Conservation (phyloP, 2,888 invertebrate species). For the Macrophya alboannulata region DNA sequence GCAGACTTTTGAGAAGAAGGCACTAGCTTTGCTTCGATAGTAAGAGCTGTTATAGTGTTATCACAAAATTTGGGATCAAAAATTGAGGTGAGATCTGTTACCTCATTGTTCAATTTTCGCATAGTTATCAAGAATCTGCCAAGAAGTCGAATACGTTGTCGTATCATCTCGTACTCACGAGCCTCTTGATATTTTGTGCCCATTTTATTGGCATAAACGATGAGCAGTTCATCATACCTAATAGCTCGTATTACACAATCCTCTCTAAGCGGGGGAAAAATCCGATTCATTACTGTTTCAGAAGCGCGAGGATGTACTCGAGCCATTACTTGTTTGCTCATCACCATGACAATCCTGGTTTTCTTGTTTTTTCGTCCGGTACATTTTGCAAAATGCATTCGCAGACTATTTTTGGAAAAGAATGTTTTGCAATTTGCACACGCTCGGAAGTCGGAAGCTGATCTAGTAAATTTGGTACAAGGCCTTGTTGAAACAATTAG, state of each 20-base stretch:
- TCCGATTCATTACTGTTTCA: constrained; percentile 51
- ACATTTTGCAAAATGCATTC: constrained; percentile 58
- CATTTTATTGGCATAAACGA: constrained; percentile 63
- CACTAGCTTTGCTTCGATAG: constrained; percentile 57
- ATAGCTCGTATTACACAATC: constrained; percentile 61
- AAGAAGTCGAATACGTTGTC: constrained; percentile 62
- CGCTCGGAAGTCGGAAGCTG: constrained; percentile 42
- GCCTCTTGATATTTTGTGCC: constrained; percentile 61
- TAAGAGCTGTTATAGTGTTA: constrained; percentile 57
- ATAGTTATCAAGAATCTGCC: constrained; percentile 60
- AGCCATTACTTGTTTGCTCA: constrained; percentile 54
- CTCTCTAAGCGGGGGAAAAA: constrained; percentile 64
- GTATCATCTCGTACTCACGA: constrained; percentile 63
- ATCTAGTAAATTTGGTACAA: constrained; percentile 36
- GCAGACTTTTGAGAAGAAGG: not conserved
- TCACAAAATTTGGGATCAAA: constrained; percentile 63
- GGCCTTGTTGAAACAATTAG: constrained; percentile 64
- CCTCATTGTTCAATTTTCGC: constrained; percentile 43
- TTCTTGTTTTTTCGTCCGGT: constrained; percentile 33
- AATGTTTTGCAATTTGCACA: constrained; percentile 61
- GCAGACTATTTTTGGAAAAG: constrained; percentile 59
- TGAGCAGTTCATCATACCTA: constrained; percentile 64
- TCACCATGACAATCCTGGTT: constrained; percentile 35
- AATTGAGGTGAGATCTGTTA: constrained; percentile 63
- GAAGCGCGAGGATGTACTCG: constrained; percentile 60